Base-by-base conservation (phyloP, 2,797 vertebrate genomes). In the Labroides dimidiatus region DNA sequence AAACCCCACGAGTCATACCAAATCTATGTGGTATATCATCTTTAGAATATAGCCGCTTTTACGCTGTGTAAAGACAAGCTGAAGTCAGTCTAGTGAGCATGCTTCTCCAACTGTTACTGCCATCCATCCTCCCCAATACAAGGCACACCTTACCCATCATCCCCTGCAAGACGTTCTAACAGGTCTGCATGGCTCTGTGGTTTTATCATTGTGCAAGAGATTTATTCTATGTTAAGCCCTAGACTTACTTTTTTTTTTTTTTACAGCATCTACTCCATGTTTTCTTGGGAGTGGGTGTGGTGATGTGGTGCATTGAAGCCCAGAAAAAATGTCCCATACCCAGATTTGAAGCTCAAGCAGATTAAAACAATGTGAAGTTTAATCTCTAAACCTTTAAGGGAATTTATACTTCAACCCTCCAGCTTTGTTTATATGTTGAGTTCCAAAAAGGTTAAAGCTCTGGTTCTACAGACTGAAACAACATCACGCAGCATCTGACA, bases 141-240 rank as follows among this genome's bases (percentile, higher is more conserved):
- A 97, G 95, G 95, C 95, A 97, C 95, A 94, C 94, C 94, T 95
- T 84, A 87, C 90, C 82, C 89, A 87, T 78, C 42, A 79, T 86
- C 64, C 78, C 71, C 63, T 17, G 43, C 73, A 54, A 81, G 72
- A 72, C 61, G 33, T 73, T 52, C 77, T 67, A 74, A 77, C 83
- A 78, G 55, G 78, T 82, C 72, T 75, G 68, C 69, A 75, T 44
- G 78, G 78, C 60, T 83, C 55, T 60, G 64, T 39, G 57, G 58
- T 71, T 82, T 68, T 47, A 53, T 75, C 67, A 75, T 72, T 80
- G 78, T 82, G 83, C 78, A 68, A 80, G 69, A 80, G 30, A 76
- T 64, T 73, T 30, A 52, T 64, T 75, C 67, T 44, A 53, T 16
- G 1, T 49, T 4, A 58, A 56, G 19, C 60, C 58, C n/a, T 24